phyloP scores from a whole-genome alignment of 1,140 invertebrate species.

The Anastatus disparis region DNA sequence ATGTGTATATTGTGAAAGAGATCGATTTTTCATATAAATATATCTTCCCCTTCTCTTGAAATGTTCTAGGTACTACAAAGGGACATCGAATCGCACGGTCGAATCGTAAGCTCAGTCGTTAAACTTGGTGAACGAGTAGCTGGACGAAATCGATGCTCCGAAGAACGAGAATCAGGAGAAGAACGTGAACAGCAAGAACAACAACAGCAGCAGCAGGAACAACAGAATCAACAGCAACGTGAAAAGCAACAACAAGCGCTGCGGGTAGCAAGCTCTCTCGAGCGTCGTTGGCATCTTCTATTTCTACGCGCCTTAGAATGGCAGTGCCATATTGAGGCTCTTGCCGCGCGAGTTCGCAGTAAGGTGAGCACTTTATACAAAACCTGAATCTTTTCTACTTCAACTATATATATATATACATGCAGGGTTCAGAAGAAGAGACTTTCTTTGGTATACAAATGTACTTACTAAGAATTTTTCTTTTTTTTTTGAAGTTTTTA shows the following conservation, averaged over 20 bases:
- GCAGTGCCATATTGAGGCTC: constrained; percentile 83
- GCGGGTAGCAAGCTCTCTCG: constrained; percentile 70
- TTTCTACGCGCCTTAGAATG: constrained; percentile 89
- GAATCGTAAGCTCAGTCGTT: constrained; percentile 82
- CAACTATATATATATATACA: neutral
- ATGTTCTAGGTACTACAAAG: constrained; percentile 81
- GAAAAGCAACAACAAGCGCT: constrained; percentile 56
- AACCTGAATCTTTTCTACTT: neutral
- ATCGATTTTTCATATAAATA: constrained; percentile 17
- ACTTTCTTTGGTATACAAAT: too few relatives aligned
- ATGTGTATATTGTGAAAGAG: too few relatives aligned
- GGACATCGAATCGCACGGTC: constrained; percentile 86
- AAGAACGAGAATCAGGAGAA: constrained; percentile 42
- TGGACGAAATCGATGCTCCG: neutral
- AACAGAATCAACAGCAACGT: too few relatives aligned
- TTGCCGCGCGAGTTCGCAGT: constrained; percentile 61
- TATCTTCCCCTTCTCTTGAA: neutral
- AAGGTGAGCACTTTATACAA: constrained; percentile 61
- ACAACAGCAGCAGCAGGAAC: constrained; percentile 42
- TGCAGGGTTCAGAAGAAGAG: too few relatives aligned
- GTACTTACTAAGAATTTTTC: too few relatives aligned
- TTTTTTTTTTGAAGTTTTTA: too few relatives aligned
- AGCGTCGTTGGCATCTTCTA: constrained; percentile 87
- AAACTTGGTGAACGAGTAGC: constrained; percentile 66
- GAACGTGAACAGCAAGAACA: constrained; percentile 49